Conservation (phyloP, 2,113 vertebrate species). For the Lagopus leucura region DNA sequence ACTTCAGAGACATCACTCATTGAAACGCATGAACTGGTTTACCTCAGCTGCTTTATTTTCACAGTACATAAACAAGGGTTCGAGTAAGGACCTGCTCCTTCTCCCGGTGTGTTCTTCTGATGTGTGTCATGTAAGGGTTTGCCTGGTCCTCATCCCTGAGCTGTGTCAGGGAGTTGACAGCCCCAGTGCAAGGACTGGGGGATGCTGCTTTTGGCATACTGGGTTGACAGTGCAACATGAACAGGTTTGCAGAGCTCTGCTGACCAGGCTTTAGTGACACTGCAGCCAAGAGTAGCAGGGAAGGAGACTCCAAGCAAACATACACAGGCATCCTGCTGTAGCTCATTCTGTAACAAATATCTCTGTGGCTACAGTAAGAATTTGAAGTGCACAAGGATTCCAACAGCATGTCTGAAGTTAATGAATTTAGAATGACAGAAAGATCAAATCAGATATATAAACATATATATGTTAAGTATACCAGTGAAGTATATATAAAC, state of each 20-base stretch:
- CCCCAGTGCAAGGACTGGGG: background rate
- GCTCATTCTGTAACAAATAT: background rate
- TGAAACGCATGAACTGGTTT: background rate
- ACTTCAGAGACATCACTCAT: rapidly evolving
- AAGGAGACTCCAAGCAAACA: background rate
- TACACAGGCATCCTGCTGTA: background rate
- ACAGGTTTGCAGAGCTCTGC: background rate
- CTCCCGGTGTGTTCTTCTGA: background rate
- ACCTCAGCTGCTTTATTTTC: background rate
- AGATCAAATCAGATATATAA: background rate
- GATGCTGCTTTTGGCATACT: background rate
- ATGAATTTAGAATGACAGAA: background rate
- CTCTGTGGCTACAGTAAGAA: background rate
- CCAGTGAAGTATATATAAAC: no score
- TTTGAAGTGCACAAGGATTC: background rate
- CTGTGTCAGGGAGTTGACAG: background rate
- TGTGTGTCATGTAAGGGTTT: background rate
- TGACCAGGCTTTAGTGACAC: background rate
- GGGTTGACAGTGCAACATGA: background rate
- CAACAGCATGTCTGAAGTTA: background rate
- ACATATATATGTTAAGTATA: no score
- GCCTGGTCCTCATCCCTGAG: background rate
- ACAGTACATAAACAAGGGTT: rapidly evolving
- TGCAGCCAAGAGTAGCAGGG: background rate
- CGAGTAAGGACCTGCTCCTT: background rate